A percentile compares a stretch with the other conserved stretches of the same genome.
Conservation (phyloP, 2,888 invertebrate genomes). For the Agrochola macilenta region DNA sequence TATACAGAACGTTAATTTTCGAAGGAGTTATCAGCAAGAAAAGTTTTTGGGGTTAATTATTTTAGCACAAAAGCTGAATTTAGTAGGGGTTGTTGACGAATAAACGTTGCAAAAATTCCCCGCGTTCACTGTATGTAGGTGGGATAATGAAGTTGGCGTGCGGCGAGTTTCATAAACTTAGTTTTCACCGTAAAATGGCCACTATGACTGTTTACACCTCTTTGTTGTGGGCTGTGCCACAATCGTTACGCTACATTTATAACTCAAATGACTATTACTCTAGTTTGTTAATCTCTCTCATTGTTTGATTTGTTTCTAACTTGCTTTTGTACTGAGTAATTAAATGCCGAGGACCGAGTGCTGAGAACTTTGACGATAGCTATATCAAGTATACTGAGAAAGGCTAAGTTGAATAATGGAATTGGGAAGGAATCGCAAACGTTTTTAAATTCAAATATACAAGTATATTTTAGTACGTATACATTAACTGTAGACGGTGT, state of each 20-base stretch:
- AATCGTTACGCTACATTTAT: constrained; percentile 56
- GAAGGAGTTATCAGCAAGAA: constrained; percentile 41
- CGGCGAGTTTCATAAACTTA: constrained; percentile 64
- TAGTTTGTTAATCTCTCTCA: constrained; percentile 52
- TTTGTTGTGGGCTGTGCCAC: constrained; percentile 56
- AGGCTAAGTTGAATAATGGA: constrained; percentile 21
- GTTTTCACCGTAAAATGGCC: constrained; percentile 71
- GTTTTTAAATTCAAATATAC: background rate
- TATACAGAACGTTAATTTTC: constrained; percentile 42
- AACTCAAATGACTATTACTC: constrained; percentile 47
- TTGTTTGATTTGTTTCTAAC: constrained; percentile 53
- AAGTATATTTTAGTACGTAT: background rate
- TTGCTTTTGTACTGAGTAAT: constrained; percentile 42
- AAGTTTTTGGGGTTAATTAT: constrained; percentile 54
- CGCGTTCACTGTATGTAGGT: constrained; percentile 56
- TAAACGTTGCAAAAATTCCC: constrained; percentile 58
- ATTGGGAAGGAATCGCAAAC: constrained; percentile 12
- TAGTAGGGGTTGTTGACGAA: constrained; percentile 35
- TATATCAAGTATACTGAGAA: constrained; percentile 7
- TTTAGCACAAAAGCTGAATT: constrained; percentile 40
- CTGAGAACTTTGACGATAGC: constrained; percentile 27
- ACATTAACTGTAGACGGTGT: background rate
- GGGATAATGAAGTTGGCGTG: constrained; percentile 72
- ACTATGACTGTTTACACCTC: constrained; percentile 70
- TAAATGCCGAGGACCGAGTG: constrained; percentile 28